Conservation (phyloP, 2,888 invertebrate species). For the Pristionchus mayeri region DNA sequence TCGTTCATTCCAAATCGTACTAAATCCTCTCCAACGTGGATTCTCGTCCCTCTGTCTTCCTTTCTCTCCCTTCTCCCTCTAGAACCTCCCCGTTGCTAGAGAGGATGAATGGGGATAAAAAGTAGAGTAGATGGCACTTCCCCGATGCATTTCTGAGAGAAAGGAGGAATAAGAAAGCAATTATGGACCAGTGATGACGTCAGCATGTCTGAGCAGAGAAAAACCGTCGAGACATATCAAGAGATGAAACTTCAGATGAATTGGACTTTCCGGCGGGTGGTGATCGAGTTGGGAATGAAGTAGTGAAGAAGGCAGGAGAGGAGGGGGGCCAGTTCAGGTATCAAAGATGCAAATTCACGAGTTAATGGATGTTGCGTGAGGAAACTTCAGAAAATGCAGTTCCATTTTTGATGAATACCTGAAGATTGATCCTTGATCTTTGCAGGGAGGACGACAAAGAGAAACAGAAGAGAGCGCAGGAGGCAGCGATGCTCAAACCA, state of each 20-base stretch:
- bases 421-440: background rate
- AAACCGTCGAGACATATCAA: background rate
- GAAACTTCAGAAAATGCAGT: too few relatives aligned
- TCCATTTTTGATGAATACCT: too few relatives aligned
- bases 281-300: background rate
- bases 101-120: background rate
- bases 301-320: conserved; percentile 7
- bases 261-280: conserved; percentile 44
- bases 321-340: too few relatives aligned
- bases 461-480: background rate
- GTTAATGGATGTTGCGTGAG: too few relatives aligned
- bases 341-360: too few relatives aligned
- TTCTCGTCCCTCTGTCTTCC: background rate
- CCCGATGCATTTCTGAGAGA: conserved; percentile 1
- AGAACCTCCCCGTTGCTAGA: background rate
- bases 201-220: background rate
- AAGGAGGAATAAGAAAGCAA: background rate
- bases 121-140: conserved; percentile 9
- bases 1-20: background rate
- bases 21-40: background rate
- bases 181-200: background rate
- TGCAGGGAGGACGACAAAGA: background rate
- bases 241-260: conserved; percentile 27
- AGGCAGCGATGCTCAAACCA: conserved; percentile 36
- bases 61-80: background rate